Percentiles rank a stretch among this genome's conserved stretches.
These are phyloP conservation scores for Macaca mulatta DNA, from an alignment of 2,113 vertebrate genomes.

Conservation along the genomic window DNA sequence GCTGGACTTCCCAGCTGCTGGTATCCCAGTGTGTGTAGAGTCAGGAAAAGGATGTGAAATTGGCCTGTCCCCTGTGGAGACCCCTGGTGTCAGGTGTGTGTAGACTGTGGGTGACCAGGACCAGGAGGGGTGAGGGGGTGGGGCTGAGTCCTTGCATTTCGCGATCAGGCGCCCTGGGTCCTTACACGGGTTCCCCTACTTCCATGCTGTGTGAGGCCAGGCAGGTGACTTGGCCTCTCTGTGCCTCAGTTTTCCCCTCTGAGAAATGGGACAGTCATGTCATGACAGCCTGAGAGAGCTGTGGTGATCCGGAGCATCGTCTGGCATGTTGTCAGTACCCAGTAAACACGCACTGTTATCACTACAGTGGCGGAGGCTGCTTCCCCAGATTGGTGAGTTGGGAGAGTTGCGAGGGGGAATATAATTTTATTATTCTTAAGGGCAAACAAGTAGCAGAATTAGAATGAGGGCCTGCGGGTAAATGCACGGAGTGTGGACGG, in stretches of 20 bases:
- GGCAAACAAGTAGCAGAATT: fast-evolving
- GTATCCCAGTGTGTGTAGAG: fast-evolving
- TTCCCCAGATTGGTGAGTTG: background rate
- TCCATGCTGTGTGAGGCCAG: background rate
- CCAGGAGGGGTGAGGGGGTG: background rate
- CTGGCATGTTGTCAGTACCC: fast-evolving
- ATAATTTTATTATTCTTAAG: background rate
- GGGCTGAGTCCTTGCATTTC: no score
- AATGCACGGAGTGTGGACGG: background rate
- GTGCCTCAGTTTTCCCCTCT: background rate
- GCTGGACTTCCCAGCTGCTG: background rate
- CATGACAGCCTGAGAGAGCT: fast-evolving
- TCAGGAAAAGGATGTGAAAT: background rate
- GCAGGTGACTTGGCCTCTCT: background rate
- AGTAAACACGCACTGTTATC: fast-evolving
- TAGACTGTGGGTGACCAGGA: background rate
- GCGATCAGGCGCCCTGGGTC: background rate
- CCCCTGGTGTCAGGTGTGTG: fast-evolving
- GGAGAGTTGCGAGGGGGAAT: background rate
- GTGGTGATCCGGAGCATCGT: background rate
- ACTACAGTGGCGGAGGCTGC: background rate
- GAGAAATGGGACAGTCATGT: background rate
- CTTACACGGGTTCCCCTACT: no score
- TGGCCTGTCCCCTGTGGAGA: fast-evolving
- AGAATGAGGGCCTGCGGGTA: background rate